These are phyloP conservation scores for Aspiorhynchus laticeps DNA, from an alignment of 2,113 vertebrate genomes.

Conservation along the genomic window DNA sequence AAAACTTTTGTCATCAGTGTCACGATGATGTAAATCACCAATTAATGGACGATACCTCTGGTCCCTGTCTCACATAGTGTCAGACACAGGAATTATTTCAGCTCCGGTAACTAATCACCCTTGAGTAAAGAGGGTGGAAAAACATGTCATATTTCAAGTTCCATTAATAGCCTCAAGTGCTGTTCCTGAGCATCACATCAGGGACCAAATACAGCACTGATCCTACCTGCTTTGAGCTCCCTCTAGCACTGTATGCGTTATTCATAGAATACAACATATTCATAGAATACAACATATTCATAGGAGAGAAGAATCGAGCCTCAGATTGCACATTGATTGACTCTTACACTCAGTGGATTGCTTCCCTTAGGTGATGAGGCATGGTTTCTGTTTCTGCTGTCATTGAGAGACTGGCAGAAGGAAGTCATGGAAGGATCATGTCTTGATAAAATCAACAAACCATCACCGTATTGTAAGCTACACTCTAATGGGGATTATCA, in stretches of 20 bases:
- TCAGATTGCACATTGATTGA: constrained; percentile 7
- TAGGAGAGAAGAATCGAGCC: constrained; percentile 4
- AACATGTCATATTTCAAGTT: constrained; percentile 22
- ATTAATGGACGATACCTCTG: not conserved
- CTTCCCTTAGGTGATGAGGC: not conserved
- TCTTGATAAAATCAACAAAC: not conserved
- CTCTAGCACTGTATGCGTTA: not conserved
- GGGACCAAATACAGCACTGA: not conserved
- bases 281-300: too few relatives aligned
- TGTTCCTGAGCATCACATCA: not conserved
- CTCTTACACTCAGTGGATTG: not conserved
- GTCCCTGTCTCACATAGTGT: not conserved
- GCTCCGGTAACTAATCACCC: constrained; percentile 26
- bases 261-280: not conserved
- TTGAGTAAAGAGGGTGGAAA: constrained; percentile 18
- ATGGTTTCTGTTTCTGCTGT: not conserved
- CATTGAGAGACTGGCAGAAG: not conserved
- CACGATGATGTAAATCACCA: not conserved
- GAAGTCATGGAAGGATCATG: not conserved
- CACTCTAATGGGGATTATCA: not conserved
- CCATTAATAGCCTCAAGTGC: not conserved
- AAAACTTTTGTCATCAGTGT: not conserved
- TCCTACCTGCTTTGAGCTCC: constrained; percentile 1
- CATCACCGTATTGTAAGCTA: not conserved
- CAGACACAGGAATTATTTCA: constrained; percentile 29